Base-by-base conservation (phyloP, 2,797 vertebrate species). In the Peromyscus eremicus region DNA sequence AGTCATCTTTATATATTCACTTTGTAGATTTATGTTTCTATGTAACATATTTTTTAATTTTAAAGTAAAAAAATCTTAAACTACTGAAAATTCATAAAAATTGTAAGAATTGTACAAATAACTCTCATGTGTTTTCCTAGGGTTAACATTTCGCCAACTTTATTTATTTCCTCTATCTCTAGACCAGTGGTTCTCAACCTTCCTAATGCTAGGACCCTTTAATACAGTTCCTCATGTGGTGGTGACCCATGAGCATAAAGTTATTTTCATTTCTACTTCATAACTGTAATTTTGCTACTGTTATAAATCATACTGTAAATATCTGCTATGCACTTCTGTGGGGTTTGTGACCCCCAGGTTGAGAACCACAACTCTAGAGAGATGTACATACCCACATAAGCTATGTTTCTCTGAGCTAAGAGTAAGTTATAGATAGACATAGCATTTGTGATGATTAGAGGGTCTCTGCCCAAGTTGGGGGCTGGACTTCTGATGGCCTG, bases 21-120 rank as follows among this genome's bases (percentile, higher is more conserved):
- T 93, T 43, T 70, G 79, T 89, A 84, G 57, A 89, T 71, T 88
- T 64, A 32, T 64, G 27, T 71, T 85, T 81, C 29, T 84, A 71
- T 34, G 7, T n/a, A 76, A 57, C 46, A 66, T 3, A 85, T 2
- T 62, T 13, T 75, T 89, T 60, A 73, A 37, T 71, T 85, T 91
- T 77, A 2, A 27, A 75, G 57, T 66, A 88, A n/a, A 55, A 19
- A 16, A 32, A 71, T 87, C 73, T 91, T 43, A 83, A 93, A 70
- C 68, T 32, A 66, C 27, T 93, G 37, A 4, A 64, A 64, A 94
- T 57, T 93, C 60, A 60, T 66, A 32, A 34, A 71, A 84, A 21
- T 70, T 80, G 16, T 21, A 64, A 84, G 21, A 37, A 57, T 49
- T 46, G 7, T 40, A 70, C n/a, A 71, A 68, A 40, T 87, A 80